Base-by-base conservation (phyloP, 2,888 invertebrate species). In the Anagyrus pseudococci region DNA sequence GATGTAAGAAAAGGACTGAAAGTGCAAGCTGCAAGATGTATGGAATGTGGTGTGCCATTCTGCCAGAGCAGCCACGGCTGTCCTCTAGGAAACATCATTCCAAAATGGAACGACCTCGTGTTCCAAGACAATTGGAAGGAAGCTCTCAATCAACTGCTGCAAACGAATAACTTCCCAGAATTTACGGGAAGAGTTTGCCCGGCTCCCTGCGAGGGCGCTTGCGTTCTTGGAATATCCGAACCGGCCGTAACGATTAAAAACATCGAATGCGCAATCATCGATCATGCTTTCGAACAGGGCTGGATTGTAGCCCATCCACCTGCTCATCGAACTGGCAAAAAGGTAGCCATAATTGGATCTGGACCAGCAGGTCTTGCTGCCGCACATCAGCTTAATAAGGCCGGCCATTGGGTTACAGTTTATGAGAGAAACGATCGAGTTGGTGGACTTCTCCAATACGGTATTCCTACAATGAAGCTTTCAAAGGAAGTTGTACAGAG, bases 41-140 rank as follows among this genome's bases (percentile, higher is more conserved):
- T 98, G 98, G 98, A 98, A 77, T 98, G 98, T 81, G 98, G 98
- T 23, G 96, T 99, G n/a, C 96, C 96, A 8, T 96, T 97, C 85
- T 99, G 99, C 78, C 95, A 96, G 79, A 94, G 94, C 40, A 87
- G 87, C 66, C 94, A 97, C 79, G 98, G 98, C 50, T 99, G 98
- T 78, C 98, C 98, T 0, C 86, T 99, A 41, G 98, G 98, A 33
- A 99, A 99, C 82, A 96, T 99, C 71, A 96, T 99, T 70, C 99
- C 99, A 57, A 97, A 97, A 83, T 99, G 98, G 97, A 99, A 99
- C 82, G 95, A 98, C 77, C 88, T 99, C 20, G 87, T 99, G n/a
- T 98, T 92, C 85, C 88, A 92, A 76, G 91, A 89, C 52, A 92
- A 96, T 77, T 99, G 98, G 98, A 87, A 88, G 68, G 94, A 96